Evolutionary conservation across 2,888 invertebrate species (phyloP).

Genomic region (Bellardia pandia): DNA sequence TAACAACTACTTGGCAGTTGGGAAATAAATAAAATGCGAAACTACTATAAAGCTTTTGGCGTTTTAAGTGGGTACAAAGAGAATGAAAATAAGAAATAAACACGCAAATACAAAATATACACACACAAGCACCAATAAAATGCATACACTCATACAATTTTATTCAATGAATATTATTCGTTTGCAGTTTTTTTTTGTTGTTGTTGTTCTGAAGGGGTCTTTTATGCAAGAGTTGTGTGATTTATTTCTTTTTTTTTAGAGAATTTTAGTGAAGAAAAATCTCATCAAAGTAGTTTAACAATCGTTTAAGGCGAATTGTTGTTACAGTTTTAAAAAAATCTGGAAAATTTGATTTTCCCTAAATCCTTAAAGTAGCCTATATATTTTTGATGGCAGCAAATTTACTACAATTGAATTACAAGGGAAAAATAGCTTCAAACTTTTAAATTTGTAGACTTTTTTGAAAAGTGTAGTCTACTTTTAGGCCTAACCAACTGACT

Average conservation of each 20-base stretch:
- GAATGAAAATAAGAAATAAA: conserved; percentile 28
- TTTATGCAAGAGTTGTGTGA: not conserved
- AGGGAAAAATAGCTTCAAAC: too few relatives aligned
- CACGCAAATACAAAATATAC: not conserved
- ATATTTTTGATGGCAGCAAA: not conserved
- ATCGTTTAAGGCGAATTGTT: not conserved
- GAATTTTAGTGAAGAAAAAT: not conserved
- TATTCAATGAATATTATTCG: conserved; percentile 12
- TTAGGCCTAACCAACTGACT: not conserved
- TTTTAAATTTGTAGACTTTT: too few relatives aligned
- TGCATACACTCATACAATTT: not conserved
- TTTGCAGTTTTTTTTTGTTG: not conserved
- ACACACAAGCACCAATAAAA: not conserved
- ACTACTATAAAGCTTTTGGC: conserved; percentile 26
- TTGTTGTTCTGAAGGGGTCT: not conserved
- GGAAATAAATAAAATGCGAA: not conserved
- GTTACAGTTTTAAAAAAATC: not conserved
- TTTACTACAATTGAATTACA: too few relatives aligned
- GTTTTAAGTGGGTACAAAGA: conserved; percentile 33
- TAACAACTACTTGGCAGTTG: not conserved
- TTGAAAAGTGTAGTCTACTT: not conserved
- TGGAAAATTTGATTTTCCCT: not conserved
- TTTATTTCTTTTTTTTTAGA: not conserved
- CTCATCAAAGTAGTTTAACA: conserved; percentile 17
- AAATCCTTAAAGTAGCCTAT: not conserved